Conservation (phyloP, 1,140 invertebrate species). For the Saccostrea glomerata region DNA sequence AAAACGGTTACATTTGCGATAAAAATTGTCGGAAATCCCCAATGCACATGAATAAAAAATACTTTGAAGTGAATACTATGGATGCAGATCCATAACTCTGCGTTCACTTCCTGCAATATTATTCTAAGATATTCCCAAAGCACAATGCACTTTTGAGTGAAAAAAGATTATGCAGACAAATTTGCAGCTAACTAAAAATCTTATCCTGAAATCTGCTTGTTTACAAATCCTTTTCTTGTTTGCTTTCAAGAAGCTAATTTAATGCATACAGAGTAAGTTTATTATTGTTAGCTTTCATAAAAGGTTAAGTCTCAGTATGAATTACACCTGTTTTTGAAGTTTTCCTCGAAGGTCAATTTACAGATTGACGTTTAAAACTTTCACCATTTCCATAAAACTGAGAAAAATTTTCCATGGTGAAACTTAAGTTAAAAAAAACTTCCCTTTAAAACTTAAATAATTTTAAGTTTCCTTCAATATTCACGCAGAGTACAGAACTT, state of each 20-base stretch:
- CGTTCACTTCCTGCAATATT: neutral
- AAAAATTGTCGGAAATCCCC: neutral
- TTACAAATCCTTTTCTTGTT: neutral
- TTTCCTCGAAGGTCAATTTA: neutral
- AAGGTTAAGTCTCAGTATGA: neutral
- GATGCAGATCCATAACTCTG: neutral
- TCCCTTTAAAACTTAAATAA: neutral
- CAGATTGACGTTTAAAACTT: neutral
- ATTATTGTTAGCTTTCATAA: neutral
- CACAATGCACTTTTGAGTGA: neutral
- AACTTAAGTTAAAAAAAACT: neutral
- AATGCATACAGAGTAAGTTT: neutral
- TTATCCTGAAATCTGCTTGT: neutral
- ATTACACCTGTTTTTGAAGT: neutral
- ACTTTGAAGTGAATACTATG: neutral
- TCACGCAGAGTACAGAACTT: neutral
- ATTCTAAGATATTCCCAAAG: neutral
- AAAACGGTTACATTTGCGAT: neutral
- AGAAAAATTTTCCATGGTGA: neutral
- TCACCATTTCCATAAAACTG: neutral
- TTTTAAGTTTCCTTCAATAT: neutral
- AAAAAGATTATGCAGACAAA: neutral
- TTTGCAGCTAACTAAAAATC: neutral
- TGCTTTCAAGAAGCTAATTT: neutral
- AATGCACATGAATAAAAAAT: neutral